phyloP scores from a whole-genome alignment of 2,888 invertebrate genomes.

The Dasysyrphus tricinctus region DNA sequence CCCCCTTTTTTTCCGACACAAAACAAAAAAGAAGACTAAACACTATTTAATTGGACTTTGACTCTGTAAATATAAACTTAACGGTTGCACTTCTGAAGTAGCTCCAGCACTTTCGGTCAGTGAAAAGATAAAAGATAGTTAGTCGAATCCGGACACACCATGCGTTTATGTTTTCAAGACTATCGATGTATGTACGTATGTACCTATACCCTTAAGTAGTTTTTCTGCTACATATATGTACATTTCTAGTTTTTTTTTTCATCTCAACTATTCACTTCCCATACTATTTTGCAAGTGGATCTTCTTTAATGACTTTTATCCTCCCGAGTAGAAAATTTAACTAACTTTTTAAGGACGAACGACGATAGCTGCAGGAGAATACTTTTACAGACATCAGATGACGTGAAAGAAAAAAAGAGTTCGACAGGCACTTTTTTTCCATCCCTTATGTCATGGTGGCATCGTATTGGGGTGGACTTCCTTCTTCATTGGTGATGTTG shows the following conservation, averaged over 20 bases:
- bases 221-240: constrained; percentile 11
- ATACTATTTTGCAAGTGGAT: constrained; percentile 36
- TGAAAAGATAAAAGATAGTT: neutral
- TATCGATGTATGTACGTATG: neutral
- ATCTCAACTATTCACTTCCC: neutral
- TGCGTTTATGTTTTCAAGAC: neutral
- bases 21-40: too few relatives aligned
- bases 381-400: constrained; percentile 34
- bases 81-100: too few relatives aligned
- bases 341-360: constrained; percentile 74
- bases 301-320: constrained; percentile 76
- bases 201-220: neutral
- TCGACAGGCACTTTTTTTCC: constrained; percentile 41
- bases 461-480: constrained; percentile 23
- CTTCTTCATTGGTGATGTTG: constrained; percentile 37
- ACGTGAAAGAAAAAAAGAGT: constrained; percentile 45
- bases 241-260: neutral
- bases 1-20: too few relatives aligned
- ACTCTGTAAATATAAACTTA: too few relatives aligned
- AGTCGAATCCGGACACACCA: neutral
- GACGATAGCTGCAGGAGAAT: constrained; percentile 36
- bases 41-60: too few relatives aligned
- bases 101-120: neutral
- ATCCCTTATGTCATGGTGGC: constrained; percentile 8
- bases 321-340: constrained; percentile 76